Evolutionary conservation across 2,888 invertebrate genomes (phyloP), one percentile per base, ranked within the genome.

Genomic region (Mechanitis mazaeus): DNA sequence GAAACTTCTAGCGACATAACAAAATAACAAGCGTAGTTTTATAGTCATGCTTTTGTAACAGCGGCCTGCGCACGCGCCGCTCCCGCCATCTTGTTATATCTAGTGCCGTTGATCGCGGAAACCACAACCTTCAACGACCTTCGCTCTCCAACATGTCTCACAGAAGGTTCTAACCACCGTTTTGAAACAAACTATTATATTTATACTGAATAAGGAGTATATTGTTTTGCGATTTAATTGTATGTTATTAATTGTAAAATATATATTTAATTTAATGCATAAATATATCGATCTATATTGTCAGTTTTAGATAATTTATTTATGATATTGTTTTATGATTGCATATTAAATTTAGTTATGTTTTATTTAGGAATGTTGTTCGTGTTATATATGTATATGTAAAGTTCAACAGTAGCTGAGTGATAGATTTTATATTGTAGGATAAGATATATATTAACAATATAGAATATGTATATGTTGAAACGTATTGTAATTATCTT

Each of bases 91-190:
- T 88, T 88, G 87, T 85, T 84, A 86, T 84, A 90, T 90, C 88
- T 88, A 85, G 84, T 84, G 85, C 85, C 84, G 85, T 85, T 86
- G 88, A 88, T 87, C 88, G 88, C 88, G 89, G 88, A 89, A 88
- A 87, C 87, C 88, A 88, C 89, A 89, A 87, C 88, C 89, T 89
- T 90, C 88, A 89, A 88, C 89, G 89, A 90, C 89, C 89, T 90
- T 90, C 89, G 88, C 87, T 89, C 88, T 84, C 83, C 87, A 83
- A 76, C 74, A 77, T 73, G 74, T 75, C 76, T 75, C 75, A 71
- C 72, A 72, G 68, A 81, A 80, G 65, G 71, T 57, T 62, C 59
- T 45, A 70, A 68, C 59, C 59, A 45, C 62, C 54, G 67, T 65
- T 54, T 12, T 20, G 28, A 45, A 58, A 64, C 56, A 53, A 66